phyloP scores from a whole-genome alignment of 2,113 vertebrate genomes.

The Hyaena hyaena region DNA sequence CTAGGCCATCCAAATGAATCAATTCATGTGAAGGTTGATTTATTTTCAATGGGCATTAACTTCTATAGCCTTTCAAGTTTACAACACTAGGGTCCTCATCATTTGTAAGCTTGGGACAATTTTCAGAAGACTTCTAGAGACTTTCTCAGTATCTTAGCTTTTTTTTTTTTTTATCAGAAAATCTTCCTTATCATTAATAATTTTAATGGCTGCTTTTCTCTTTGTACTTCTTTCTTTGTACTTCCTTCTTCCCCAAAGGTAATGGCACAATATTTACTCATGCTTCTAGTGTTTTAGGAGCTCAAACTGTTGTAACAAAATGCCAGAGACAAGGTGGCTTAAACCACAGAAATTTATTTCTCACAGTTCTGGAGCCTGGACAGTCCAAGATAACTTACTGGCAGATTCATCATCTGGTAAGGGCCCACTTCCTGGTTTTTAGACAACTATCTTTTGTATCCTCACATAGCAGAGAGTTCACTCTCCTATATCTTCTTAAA shows the following conservation, averaged over 20 bases:
- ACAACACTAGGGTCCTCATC: background rate
- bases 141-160: background rate
- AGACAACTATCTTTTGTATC: background rate
- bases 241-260: background rate
- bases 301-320: background rate
- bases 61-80: background rate
- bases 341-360: background rate
- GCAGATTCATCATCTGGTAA: background rate
- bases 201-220: background rate
- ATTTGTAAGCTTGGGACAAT: background rate
- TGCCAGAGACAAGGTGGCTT: background rate
- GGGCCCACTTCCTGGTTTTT: background rate
- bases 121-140: background rate
- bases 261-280: background rate
- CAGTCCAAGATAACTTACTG: background rate
- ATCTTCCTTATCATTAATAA: background rate
- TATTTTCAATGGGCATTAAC: background rate
- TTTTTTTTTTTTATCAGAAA: background rate
- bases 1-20: background rate
- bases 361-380: background rate
- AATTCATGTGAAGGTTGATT: background rate
- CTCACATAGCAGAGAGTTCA: background rate
- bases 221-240: background rate
- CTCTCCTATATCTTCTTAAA: background rate
- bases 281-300: background rate